phyloP scores from a whole-genome alignment of 2,888 invertebrate genomes.

The Pachymerium ferrugineum region DNA sequence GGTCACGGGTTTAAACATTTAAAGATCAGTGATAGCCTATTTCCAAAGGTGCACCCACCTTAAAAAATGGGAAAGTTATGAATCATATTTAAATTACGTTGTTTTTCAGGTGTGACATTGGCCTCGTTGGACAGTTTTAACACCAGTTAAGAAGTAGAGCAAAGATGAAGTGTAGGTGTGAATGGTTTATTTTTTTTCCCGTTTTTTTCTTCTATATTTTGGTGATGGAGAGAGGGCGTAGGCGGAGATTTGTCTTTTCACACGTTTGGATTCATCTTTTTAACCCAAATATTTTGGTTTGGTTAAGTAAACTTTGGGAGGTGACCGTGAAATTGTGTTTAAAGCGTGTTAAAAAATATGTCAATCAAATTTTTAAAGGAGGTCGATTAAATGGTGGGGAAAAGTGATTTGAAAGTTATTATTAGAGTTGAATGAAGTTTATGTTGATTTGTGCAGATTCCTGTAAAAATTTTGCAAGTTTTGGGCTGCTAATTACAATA shows the following conservation, averaged over 20 bases:
- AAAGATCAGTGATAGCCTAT: too few species aligned
- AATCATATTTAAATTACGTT: background rate
- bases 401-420: background rate
- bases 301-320: background rate
- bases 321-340: background rate
- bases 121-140: background rate
- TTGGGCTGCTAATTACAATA: too few species aligned
- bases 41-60: too few species aligned
- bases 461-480: too few species aligned
- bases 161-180: background rate
- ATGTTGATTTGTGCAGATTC: too few species aligned
- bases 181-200: background rate
- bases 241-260: too few species aligned
- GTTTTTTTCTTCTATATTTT: too few species aligned
- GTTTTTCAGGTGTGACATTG: background rate
- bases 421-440: background rate
- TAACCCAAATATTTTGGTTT: background rate
- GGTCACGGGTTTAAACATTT: too few species aligned
- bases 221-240: too few species aligned
- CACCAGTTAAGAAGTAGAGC: background rate
- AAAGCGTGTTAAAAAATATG: too few species aligned
- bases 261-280: too few species aligned
- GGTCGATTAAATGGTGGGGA: background rate
- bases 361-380: background rate
- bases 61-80: too few species aligned